phyloP scores from a whole-genome alignment of 2,113 vertebrate genomes.

The Anolis sagrei region DNA sequence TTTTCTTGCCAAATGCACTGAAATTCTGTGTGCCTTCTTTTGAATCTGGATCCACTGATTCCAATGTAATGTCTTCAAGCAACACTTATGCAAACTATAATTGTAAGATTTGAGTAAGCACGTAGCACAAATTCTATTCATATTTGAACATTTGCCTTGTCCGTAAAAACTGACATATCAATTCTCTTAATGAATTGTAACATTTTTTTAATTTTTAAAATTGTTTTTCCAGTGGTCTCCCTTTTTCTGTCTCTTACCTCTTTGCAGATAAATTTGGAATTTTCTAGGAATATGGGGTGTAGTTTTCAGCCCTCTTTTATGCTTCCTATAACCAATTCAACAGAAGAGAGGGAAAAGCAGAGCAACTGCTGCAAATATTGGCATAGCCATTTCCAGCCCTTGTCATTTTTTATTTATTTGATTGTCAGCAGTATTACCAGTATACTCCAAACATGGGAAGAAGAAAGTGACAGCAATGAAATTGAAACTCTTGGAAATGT shows the following conservation, averaged over 20 bases:
- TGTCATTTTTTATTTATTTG: slow-evolving; percentile 43
- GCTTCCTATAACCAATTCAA: slow-evolving; percentile 13
- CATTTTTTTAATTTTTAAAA: neutral
- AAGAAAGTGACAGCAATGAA: slow-evolving; percentile 67
- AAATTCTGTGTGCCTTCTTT: neutral
- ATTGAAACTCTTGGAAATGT: slow-evolving; percentile 61
- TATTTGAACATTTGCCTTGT: neutral
- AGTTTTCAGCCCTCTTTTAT: slow-evolving; percentile 43
- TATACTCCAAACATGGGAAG: slow-evolving; percentile 1
- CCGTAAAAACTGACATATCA: neutral
- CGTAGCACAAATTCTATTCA: neutral
- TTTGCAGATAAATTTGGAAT: slow-evolving; percentile 31
- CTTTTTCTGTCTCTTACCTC: neutral
- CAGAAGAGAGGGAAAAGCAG: fast-evolving
- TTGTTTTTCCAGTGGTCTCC: neutral
- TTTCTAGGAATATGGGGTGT: slow-evolving; percentile 21
- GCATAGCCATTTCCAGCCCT: slow-evolving; percentile 31
- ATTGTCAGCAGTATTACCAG: slow-evolving; percentile 54
- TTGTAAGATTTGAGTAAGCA: neutral
- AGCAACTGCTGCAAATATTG: neutral
- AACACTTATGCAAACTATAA: neutral
- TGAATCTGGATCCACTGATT: neutral
- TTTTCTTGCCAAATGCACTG: neutral
- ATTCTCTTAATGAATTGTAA: neutral
- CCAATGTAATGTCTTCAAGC: neutral